Conservation (phyloP, 2,797 vertebrate species). For the Coreius guichenoti region DNA sequence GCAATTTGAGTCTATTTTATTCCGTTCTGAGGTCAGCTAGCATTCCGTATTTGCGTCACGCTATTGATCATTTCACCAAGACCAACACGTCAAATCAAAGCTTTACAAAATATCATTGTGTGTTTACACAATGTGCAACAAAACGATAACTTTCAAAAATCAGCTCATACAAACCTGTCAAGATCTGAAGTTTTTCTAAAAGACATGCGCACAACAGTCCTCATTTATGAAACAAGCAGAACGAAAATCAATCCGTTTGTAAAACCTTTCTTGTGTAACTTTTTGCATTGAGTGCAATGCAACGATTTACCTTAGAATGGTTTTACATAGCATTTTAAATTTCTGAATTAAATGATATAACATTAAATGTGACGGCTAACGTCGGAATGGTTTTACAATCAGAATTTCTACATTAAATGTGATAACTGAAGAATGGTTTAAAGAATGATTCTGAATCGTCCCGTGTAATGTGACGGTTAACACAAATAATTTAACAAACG, state of each 20-base stretch:
- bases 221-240: background rate
- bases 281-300: background rate
- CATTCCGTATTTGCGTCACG: constrained; percentile 69
- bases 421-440: background rate
- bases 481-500: background rate
- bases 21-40: constrained; percentile 67
- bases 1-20: constrained; percentile 64
- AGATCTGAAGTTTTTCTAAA: background rate
- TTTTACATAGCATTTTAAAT: background rate
- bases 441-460: background rate
- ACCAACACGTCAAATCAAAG: constrained; percentile 62
- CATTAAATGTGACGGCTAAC: background rate
- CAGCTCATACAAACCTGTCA: background rate
- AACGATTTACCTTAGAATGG: background rate
- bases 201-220: background rate
- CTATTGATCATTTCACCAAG: constrained; percentile 7
- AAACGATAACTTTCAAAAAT: constrained; percentile 18
- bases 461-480: accelerated
- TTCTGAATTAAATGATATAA: background rate
- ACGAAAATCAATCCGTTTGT: background rate
- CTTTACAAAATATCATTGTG: constrained; percentile 31
- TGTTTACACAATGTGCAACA: constrained; percentile 5
- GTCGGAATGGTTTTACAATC: background rate
- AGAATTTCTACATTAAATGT: background rate
- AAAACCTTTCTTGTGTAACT: background rate